These are phyloP conservation scores for Rhorus exstirpatorius DNA, from an alignment of 2,888 invertebrate species.

Conservation along the genomic window DNA sequence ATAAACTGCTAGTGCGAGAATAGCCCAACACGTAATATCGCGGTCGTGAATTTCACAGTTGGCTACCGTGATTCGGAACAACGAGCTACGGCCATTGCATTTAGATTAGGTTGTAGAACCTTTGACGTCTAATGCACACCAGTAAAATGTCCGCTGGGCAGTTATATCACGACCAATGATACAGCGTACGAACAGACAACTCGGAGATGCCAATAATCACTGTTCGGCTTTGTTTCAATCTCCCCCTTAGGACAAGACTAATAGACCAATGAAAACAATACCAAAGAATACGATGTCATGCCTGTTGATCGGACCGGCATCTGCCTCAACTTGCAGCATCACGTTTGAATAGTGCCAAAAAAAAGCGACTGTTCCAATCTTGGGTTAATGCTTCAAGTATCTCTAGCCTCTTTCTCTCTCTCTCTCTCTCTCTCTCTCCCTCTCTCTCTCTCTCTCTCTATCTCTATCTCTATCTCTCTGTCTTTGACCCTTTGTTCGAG, in stretches of 20 bases:
- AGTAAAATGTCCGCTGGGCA: not conserved
- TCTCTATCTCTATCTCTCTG: slow-evolving; percentile 1
- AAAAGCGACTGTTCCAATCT: slow-evolving; percentile 50
- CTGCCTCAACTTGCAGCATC: slow-evolving; percentile 18
- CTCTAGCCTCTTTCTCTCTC: slow-evolving; percentile 14
- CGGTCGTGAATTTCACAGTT: slow-evolving; percentile 61
- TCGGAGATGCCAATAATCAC: slow-evolving; percentile 20
- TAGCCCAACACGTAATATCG: slow-evolving; percentile 53
- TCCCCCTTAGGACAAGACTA: slow-evolving; percentile 20
- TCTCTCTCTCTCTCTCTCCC: not conserved
- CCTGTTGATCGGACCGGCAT: not conserved
- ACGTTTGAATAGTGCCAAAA: slow-evolving; percentile 1
- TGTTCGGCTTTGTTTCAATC: slow-evolving; percentile 43
- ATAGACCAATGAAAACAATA: slow-evolving; percentile 62
- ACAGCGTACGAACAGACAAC: too few species aligned
- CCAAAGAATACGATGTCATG: slow-evolving; percentile 14
- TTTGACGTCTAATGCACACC: slow-evolving; percentile 14
- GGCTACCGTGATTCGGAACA: slow-evolving; percentile 56
- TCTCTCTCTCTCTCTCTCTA: slow-evolving; percentile 10
- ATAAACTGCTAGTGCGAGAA: slow-evolving; percentile 74
- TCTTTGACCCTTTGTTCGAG: slow-evolving; percentile 67
- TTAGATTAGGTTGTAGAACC: not conserved
- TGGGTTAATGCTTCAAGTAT: slow-evolving; percentile 42
- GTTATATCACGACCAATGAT: not conserved
- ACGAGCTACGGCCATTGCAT: slow-evolving; percentile 23